Conservation (phyloP, 2,113 vertebrate genomes). For the Sigmodon hispidus region DNA sequence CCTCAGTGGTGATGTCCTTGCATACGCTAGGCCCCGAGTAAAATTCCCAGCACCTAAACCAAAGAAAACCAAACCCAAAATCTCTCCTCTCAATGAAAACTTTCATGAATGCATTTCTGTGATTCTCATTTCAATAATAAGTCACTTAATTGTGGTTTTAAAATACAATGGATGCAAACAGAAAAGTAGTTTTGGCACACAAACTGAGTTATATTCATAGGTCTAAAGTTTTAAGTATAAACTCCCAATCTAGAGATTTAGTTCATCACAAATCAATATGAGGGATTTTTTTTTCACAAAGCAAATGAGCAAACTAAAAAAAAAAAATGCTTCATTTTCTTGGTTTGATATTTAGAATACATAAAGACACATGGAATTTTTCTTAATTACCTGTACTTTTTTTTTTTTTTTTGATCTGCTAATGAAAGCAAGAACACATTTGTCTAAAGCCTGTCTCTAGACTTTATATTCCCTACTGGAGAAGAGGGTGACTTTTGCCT, state of each 20-base stretch:
- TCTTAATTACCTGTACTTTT: constrained; percentile 12
- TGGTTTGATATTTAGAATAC: constrained; percentile 21
- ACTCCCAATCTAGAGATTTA: neutral
- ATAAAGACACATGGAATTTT: neutral
- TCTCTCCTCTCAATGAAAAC: neutral
- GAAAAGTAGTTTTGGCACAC: neutral
- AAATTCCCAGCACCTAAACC: neutral
- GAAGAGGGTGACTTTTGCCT: constrained; percentile 60
- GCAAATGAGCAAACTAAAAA: neutral
- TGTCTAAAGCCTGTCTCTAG: constrained; percentile 46
- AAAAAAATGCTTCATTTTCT: neutral
- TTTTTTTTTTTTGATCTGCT: neutral
- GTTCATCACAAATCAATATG: too few relatives aligned
- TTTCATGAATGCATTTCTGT: neutral
- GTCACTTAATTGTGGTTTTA: neutral
- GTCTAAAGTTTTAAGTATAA: constrained; percentile 10
- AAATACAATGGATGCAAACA: constrained; percentile 28
- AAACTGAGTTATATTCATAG: neutral
- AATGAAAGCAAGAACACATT: constrained; percentile 44
- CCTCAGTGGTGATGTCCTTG: neutral
- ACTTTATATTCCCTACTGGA: constrained; percentile 82
- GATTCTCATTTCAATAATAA: constrained; percentile 15
- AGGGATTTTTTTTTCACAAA: too few relatives aligned
- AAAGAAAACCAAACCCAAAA: neutral
- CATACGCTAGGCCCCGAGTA: neutral